A percentile compares a stretch with the other conserved stretches of the same genome.
Conservation (phyloP, 2,113 vertebrate genomes). For the Falcunculus frontatus region DNA sequence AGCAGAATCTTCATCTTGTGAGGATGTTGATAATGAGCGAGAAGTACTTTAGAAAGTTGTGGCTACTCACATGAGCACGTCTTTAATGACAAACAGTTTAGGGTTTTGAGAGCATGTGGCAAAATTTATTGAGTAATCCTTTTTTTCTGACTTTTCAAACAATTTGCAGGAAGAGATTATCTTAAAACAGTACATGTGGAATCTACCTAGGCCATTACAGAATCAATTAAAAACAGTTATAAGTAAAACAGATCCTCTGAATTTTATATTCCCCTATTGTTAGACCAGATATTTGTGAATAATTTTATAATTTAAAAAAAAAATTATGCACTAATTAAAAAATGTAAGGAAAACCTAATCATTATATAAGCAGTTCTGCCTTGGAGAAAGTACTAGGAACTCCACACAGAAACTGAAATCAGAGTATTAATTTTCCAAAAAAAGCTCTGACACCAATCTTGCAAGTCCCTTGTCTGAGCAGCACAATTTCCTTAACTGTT, state of each 20-base stretch:
- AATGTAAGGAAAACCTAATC: background rate
- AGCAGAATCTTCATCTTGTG: background rate
- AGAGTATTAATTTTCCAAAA: background rate
- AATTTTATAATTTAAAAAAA: background rate
- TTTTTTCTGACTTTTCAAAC: background rate
- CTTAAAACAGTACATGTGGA: background rate
- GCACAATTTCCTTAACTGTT: background rate
- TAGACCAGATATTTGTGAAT: background rate
- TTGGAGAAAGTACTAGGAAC: background rate
- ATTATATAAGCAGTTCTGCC: background rate
- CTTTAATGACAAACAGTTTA: background rate
- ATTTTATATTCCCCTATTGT: background rate
- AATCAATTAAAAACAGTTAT: background rate
- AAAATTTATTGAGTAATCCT: background rate
- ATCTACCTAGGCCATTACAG: background rate
- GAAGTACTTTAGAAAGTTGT: background rate
- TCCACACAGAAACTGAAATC: background rate
- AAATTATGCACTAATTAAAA: background rate
- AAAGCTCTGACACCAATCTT: background rate
- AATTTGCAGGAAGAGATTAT: background rate
- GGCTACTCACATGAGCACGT: background rate
- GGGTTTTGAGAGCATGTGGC: background rate
- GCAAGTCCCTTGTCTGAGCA: background rate
- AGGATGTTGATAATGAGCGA: background rate
- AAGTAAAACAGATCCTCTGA: background rate